Evolutionary conservation across 1,140 invertebrate genomes (phyloP), one percentile per base, ranked within the genome.

Genomic region (Drosophila arawakana): DNA sequence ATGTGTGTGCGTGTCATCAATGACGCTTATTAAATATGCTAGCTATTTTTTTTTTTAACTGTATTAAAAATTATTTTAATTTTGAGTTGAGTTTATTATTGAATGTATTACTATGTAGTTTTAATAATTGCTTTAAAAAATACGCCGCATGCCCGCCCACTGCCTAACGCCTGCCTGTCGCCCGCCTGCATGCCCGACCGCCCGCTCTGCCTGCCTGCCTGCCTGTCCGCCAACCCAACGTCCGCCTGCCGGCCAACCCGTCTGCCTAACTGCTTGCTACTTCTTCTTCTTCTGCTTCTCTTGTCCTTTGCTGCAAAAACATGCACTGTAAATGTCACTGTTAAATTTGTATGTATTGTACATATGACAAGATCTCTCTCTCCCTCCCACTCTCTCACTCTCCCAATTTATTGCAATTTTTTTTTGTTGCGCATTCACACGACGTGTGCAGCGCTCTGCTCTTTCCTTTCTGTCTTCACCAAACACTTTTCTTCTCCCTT

Each of bases 101-200:
- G n/a, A 43, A 43, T 35, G 13, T 54, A 11, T 52, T 13, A 7
- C 10, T 41, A 10, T 35, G 54, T 57, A 57, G 54, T 57, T 21
- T 11, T 57, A 30, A 30, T 41, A 57, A 11, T 37, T 57, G 54
- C 54, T 57, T 55, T 52, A 5, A 52, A 35, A 11, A 5, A 52
- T 13, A 11, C 18, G 37, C 15, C 54, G 34, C 34, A 39, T 35
- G 7, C 52, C 34, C 52, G 37, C 37, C 37, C 37, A 54, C 54
- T 57, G 54, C 37, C 54, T 57, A 57, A 39, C 54, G 37, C 18
- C 35, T 41, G 18, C 35, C 54, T 7, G 3, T 25, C 37, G 34
- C 54, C 54, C 54, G 54, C 13, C 54, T 35, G 37, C 54, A 35
- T 11, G 9, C 9, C 15, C 18, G 18, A 18, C 46, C 18, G 18